Conservation (phyloP, 2,113 vertebrate species). For the Archocentrus centrarchus region DNA sequence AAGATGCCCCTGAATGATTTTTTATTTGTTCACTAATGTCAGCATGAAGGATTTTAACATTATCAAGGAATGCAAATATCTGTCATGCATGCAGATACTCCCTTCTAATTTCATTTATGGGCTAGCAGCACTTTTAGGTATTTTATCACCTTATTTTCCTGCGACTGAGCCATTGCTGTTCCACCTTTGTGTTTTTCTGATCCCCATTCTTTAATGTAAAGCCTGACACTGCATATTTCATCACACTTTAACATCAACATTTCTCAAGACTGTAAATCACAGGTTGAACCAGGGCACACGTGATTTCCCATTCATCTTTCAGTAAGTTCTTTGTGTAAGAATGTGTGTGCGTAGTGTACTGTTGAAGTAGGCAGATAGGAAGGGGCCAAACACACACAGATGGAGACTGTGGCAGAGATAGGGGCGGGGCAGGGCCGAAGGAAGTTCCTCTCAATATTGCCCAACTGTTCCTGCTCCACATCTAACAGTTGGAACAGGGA, state of each 20-base stretch:
- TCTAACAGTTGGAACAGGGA: conserved; percentile 41
- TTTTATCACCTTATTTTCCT: background rate
- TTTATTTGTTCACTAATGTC: no score
- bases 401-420: background rate
- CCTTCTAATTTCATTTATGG: background rate
- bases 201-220: background rate
- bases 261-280: background rate
- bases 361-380: conserved; percentile 22
- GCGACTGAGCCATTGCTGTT: background rate
- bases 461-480: conserved; percentile 42
- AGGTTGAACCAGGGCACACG: background rate
- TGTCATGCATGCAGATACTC: no score
- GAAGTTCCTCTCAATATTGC: conserved; percentile 54
- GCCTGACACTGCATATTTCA: background rate
- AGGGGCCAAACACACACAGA: conserved; percentile 7
- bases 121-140: background rate
- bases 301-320: conserved; percentile 11
- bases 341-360: background rate
- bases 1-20: no score
- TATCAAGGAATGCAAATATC: no score
- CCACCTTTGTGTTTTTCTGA: background rate
- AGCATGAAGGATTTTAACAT: no score
- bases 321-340: background rate
- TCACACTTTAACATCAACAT: background rate
- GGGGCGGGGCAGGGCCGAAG: background rate